Evolutionary conservation across 2,888 invertebrate species (phyloP), one percentile per base, ranked within the genome.

Genomic region (Thereva nobilitata): DNA sequence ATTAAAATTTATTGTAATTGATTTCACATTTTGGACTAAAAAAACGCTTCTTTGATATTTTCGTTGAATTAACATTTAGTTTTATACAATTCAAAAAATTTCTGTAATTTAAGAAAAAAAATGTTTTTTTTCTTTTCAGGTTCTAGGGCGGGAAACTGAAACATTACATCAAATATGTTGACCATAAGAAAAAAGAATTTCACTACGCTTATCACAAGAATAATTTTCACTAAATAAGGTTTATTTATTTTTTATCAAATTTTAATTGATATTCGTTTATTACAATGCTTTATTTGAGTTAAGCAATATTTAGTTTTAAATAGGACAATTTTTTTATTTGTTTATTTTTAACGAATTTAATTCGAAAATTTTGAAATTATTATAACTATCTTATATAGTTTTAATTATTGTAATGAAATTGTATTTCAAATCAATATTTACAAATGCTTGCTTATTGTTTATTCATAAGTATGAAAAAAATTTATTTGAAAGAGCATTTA

Each of bases 131-230:
- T 50, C 50, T 57, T 53, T 38, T 52, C 50, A 71, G 71, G 38
- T 57, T 8, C 49, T 71, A 45, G 64, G 68, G n/a, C 64, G 56
- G n/a, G 69, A 70, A 70, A 71, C 71, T 9, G 70, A 70, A 67
- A 66, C 45, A 44, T 53, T 71, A 34, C 71, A 71, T 67, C 47
- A 61, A 55, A 61, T 40, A 34, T 67, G 65, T 65, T 65, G 65
- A 65, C 65, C 55, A 45, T 23, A 34, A 44, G 52, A 57, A 59
- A 53, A 41, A 55, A 44, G 4, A 44, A n/a, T 9, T 44, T 45
- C 44, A 64, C 38, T 64, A 55, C 55, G 53, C 54, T 64, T 64
- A 44, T 53, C 42, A 23, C 23, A 23, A 23, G 23, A 61, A 41
- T 61, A 50, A 50, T 41, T 42, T 61, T 23, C 61, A 61, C 34